These are phyloP conservation scores for Charaxes varanes DNA, from an alignment of 1,140 invertebrate species.

Conservation along the genomic window DNA sequence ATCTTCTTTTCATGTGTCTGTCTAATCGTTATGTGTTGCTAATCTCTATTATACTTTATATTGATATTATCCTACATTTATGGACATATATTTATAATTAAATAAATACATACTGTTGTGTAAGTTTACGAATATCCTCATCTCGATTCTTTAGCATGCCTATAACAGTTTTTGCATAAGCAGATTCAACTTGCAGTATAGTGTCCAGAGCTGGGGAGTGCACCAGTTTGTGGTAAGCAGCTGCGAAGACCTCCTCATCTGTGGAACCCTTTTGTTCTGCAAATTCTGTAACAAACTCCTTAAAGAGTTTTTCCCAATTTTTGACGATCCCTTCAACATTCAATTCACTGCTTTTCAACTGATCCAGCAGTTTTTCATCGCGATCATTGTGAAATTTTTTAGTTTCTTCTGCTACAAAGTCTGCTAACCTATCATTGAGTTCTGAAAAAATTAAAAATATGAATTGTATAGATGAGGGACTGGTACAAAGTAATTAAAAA, in stretches of 20 bases:
- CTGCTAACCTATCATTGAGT: conserved; percentile 68
- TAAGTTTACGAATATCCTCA: conserved; percentile 78
- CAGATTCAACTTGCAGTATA: conserved; percentile 86
- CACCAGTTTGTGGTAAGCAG: conserved; percentile 87
- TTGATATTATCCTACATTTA: conserved; percentile 5
- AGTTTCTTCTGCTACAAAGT: conserved; percentile 70
- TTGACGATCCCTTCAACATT: conserved; percentile 63
- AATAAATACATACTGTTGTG: conserved; percentile 73
- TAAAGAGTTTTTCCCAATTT: conserved; percentile 64
- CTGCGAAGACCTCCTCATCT: conserved; percentile 85
- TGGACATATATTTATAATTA: background rate
- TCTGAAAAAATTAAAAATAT: too few species aligned
- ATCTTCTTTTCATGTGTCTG: too few species aligned
- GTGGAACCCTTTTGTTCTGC: conserved; percentile 81
- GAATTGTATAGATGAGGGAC: too few species aligned
- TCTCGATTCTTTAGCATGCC: conserved; percentile 80
- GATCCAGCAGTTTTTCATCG: conserved; percentile 72
- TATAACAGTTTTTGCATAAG: conserved; percentile 82
- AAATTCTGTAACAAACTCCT: conserved; percentile 76
- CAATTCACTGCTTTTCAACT: conserved; percentile 52
- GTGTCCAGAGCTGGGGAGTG: conserved; percentile 87
- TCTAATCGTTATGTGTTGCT: too few species aligned
- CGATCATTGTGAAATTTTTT: conserved; percentile 75
- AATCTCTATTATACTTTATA: too few species aligned
- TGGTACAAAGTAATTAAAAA: too few species aligned